phyloP scores from a whole-genome alignment of 2,888 invertebrate genomes.

The Ectropis crepuscularia region DNA sequence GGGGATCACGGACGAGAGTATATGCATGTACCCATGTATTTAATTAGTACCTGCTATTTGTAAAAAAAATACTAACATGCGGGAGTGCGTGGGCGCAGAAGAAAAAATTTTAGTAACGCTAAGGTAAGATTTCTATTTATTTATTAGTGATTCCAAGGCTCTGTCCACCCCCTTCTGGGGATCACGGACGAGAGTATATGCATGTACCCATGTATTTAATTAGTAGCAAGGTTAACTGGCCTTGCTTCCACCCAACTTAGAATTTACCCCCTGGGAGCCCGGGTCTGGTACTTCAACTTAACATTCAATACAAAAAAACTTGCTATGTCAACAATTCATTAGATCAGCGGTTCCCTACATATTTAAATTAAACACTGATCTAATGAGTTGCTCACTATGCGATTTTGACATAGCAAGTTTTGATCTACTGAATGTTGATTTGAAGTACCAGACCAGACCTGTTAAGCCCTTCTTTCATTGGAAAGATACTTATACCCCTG shows the following conservation, averaged over 20 bases:
- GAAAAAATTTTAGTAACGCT: too few relatives aligned
- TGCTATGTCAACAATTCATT: constrained; percentile 21
- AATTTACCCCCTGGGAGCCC: constrained; percentile 23
- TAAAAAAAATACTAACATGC: too few relatives aligned
- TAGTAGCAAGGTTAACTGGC: constrained; percentile 12
- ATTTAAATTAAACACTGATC: constrained; percentile 22
- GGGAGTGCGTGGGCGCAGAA: too few relatives aligned
- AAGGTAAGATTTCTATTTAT: too few relatives aligned
- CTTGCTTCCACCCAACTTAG: constrained; percentile 22
- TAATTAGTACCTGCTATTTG: too few relatives aligned
- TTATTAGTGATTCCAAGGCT: too few relatives aligned
- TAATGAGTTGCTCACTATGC: constrained; percentile 22
- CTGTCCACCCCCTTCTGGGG: too few relatives aligned
- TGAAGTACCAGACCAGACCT: constrained; percentile 20
- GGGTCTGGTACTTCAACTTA: constrained; percentile 2
- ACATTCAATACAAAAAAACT: background rate
- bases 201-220: too few relatives aligned
- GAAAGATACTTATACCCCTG: constrained; percentile 18
- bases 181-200: too few relatives aligned
- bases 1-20: constrained; percentile 19
- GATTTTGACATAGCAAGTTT: constrained; percentile 21
- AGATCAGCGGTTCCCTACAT: constrained; percentile 20
- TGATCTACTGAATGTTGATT: constrained; percentile 23
- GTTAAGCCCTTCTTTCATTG: constrained; percentile 20
- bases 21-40: constrained; percentile 9